Evolutionary conservation across 2,113 vertebrate genomes (phyloP), one percentile per base, ranked within the genome.

Genomic region (Anguilla japonica): DNA sequence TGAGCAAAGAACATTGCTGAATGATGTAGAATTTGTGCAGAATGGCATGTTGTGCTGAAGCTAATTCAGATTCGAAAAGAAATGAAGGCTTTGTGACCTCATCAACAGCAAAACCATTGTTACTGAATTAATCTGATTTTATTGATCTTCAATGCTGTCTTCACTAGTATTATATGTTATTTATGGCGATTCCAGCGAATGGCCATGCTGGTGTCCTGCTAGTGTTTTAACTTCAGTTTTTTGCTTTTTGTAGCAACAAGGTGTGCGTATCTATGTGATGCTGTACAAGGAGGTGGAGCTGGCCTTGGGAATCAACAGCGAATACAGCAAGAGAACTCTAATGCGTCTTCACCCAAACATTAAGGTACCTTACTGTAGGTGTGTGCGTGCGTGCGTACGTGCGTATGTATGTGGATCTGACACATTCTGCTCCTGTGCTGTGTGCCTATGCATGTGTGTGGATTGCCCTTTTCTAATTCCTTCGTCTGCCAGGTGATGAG

Each of bases 251-350:
- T 92, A 99, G 98, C 97, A 98, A 98, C 97, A 98, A 92, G 98
- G 98, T 0, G 98, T 99, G 89, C 96, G 91, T 46, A 96, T 99
- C 89, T 99, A 98, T 92, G 93, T 99, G 53, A 99, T 99, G 96
- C 90, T 99, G 86, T 99, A 99, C 89, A 99, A 99, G 88, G 98
- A 99, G 85, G 96, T 99, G 90, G 98, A 99, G 91, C 95, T 99
- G 5, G 98, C 98, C 9, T 94, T 99, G 3, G 98, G 98, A 14
- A 99, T 99, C 94, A 99, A 99, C 90, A 99, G 98, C 1, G 98
- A 96, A 81, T 99, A 99, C 84, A 99, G 96, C 97, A 99, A 99
- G 93, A 91, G 96, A 90, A 99, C 97, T 0, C 93, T 99, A 13
- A 91, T 96, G 94, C 95, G 81, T 80, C 94, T 99, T 16, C 97